Conservation (phyloP, 2,113 vertebrate genomes). For the Scartelaos histophorus region DNA sequence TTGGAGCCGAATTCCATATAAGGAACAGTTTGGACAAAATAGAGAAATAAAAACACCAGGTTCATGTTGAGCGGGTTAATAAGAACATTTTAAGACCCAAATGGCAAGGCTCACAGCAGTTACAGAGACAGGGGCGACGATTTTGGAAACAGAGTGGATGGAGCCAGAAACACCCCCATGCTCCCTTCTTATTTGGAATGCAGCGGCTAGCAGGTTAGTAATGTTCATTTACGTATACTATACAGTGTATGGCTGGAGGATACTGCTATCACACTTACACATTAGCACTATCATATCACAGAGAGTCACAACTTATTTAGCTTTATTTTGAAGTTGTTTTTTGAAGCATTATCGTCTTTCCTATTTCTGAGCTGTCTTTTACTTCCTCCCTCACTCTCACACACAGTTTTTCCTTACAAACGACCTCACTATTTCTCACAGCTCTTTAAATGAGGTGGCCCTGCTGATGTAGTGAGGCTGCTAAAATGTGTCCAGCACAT, state of each 20-base stretch:
- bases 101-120: no score
- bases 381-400: not conserved
- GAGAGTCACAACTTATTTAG: not conserved
- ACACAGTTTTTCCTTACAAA: slow-evolving; percentile 14
- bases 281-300: not conserved
- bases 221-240: no score
- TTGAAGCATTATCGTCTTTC: not conserved
- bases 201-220: no score
- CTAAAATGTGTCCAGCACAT: slow-evolving; percentile 23
- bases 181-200: no score
- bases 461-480: slow-evolving; percentile 13
- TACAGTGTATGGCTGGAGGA: not conserved
- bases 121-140: no score
- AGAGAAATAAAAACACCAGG: no score
- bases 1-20: no score
- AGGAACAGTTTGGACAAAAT: no score
- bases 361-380: not conserved
- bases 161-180: no score
- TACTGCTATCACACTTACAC: not conserved
- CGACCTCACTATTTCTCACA: slow-evolving; percentile 3
- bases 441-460: slow-evolving; percentile 3
- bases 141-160: no score
- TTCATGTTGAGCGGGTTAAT: no score
- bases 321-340: slow-evolving; percentile 8
- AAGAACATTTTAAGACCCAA: no score